phyloP scores from a whole-genome alignment of 2,113 vertebrate genomes.

The Mus musculus region GRCm39 chr4:151839001-151839500 shows the following conservation, averaged over 20 bases:
- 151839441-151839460: slow-evolving; percentile 70
- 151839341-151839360: not conserved
- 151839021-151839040: not conserved
- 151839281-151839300: not conserved
- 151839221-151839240: not conserved
- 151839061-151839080: not conserved
- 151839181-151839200: not conserved
- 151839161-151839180: not conserved
- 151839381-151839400: not conserved
- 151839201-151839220: fast-evolving
- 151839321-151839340: too few species aligned
- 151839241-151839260: not conserved
- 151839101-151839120: not conserved
- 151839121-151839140: not conserved
- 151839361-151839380: not conserved
- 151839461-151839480: slow-evolving; percentile 76
- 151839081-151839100: not conserved
- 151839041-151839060: not conserved
- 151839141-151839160: not conserved
- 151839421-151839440: slow-evolving; percentile 66
- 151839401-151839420: slow-evolving; percentile 61
- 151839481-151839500: slow-evolving; percentile 81
- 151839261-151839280: not conserved
- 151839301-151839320: fast-evolving
- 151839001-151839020: not conserved